Percentiles rank a stretch among this genome's conserved stretches.
Evolutionary conservation across 2,888 invertebrate species (phyloP).

Genomic region (Stenodema calcarata): DNA sequence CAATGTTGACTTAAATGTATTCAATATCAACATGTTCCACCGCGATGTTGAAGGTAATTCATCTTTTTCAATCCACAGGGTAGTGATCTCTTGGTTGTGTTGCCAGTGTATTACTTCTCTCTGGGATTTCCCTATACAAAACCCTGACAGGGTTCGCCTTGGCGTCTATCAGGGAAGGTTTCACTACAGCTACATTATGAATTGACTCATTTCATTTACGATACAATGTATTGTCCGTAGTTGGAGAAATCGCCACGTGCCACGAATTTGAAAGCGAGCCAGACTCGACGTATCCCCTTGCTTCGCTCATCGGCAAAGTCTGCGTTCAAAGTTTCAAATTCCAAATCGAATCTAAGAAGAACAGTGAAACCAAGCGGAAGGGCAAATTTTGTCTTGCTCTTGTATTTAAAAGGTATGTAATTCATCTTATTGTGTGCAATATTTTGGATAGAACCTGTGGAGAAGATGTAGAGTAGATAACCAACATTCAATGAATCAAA

Average conservation of each 20-base stretch:
- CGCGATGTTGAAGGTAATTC: background rate
- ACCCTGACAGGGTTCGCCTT: too few relatives aligned
- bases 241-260: slow-evolving; percentile 22
- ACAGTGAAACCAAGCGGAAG: background rate
- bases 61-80: too few relatives aligned
- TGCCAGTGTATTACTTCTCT: too few relatives aligned
- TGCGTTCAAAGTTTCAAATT: slow-evolving; percentile 31
- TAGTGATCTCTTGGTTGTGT: too few relatives aligned
- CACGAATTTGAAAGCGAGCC: background rate
- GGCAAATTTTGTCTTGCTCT: slow-evolving; percentile 29
- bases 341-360: background rate
- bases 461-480: too few relatives aligned
- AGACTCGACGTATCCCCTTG: background rate
- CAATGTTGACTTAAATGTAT: background rate
- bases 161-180: background rate
- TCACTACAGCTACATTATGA: too few relatives aligned
- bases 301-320: slow-evolving; percentile 22
- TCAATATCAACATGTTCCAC: background rate
- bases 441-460: too few relatives aligned
- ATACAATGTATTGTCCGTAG: background rate
- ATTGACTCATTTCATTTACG: too few relatives aligned
- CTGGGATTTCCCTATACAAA: too few relatives aligned
- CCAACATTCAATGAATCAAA: too few relatives aligned
- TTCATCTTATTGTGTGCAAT: background rate
- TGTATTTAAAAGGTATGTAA: slow-evolving; percentile 21